phyloP scores from a whole-genome alignment of 2,888 invertebrate species.

The Colostygia pectinataria region DNA sequence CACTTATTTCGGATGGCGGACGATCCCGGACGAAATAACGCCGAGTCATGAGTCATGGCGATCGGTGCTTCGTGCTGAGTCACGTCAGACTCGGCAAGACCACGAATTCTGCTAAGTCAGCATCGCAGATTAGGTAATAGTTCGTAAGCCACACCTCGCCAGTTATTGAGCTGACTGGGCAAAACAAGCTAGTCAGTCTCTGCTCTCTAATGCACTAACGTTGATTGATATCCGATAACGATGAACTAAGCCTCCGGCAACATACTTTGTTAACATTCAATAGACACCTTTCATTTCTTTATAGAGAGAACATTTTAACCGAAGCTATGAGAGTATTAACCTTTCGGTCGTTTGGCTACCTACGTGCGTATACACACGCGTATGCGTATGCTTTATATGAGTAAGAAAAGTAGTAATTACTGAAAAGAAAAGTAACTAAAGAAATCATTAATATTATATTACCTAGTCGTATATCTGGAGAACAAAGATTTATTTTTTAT shows the following conservation, averaged over 20 bases:
- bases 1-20: conserved; percentile 73
- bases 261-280: conserved; percentile 27
- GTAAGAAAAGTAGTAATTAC: conserved; percentile 7
- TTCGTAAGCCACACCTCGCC: conserved; percentile 50
- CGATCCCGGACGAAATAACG: conserved; percentile 60
- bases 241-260: conserved; percentile 37
- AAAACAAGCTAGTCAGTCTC: conserved; percentile 46
- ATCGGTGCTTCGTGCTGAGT: conserved; percentile 60
- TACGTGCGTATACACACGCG: too few species aligned
- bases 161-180: conserved; percentile 67
- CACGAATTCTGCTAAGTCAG: conserved; percentile 55
- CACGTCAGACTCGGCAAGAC: conserved; percentile 58
- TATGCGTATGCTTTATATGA: too few species aligned
- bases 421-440: conserved; percentile 5
- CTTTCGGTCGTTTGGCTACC: conserved; percentile 20
- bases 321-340: conserved; percentile 24
- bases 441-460: conserved; percentile 39
- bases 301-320: conserved; percentile 17
- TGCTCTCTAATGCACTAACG: conserved; percentile 60
- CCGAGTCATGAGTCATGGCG: conserved; percentile 65
- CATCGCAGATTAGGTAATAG: conserved; percentile 40
- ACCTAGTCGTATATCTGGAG: conserved; percentile 34
- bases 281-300: conserved; percentile 27
- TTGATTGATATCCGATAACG: conserved; percentile 67
- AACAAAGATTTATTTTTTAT: conserved; percentile 38